phyloP scores from a whole-genome alignment of 2,797 vertebrate species.

The Oophaga sylvatica region DNA sequence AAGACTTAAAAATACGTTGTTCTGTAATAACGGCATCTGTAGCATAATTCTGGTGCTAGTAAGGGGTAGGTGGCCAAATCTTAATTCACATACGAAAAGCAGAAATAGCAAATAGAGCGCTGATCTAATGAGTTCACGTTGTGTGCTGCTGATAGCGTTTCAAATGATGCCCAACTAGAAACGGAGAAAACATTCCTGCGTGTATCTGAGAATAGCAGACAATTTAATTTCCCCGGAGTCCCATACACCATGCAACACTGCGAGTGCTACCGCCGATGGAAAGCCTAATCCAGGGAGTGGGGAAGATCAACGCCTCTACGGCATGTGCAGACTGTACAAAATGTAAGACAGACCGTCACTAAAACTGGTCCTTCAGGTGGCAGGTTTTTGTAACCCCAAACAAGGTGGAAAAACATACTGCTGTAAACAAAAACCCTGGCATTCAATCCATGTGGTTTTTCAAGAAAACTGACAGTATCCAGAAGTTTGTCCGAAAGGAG shows the following conservation, averaged over 20 bases:
- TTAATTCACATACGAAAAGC: background rate
- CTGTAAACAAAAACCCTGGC: background rate
- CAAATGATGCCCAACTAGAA: background rate
- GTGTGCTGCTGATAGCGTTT: background rate
- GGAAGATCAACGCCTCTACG: background rate
- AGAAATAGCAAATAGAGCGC: background rate
- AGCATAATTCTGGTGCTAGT: background rate
- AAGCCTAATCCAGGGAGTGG: background rate
- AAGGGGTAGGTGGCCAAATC: background rate
- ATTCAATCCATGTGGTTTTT: background rate
- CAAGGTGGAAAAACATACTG: too few species aligned
- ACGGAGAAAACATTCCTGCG: background rate
- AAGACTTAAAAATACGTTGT: background rate
- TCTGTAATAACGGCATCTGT: background rate
- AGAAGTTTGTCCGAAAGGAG: background rate
- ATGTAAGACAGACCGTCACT: background rate
- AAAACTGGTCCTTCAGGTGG: background rate
- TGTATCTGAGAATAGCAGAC: conserved; percentile 24
- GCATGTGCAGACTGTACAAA: background rate
- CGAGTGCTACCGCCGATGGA: background rate
- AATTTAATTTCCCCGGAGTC: conserved; percentile 31
- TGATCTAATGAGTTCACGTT: background rate
- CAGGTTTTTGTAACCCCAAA: background rate
- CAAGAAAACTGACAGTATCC: background rate
- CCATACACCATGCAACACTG: conserved; percentile 3